Base-by-base conservation (phyloP, 2,888 invertebrate genomes). In the Amiota mariae region DNA sequence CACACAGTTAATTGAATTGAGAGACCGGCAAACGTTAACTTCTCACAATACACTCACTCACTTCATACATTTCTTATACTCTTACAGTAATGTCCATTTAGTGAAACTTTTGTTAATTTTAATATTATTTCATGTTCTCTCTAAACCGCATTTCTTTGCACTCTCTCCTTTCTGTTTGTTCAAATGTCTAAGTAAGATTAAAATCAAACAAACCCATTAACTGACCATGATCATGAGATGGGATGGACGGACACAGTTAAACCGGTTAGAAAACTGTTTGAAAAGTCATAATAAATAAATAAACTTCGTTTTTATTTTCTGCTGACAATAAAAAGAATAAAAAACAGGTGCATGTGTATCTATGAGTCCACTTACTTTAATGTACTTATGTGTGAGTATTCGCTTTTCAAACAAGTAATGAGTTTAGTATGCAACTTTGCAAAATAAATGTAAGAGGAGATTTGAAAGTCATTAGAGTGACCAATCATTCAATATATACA, bases 201-300 rank as follows among this genome's bases (percentile, higher is more conserved):
- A 36, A 36, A 36, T 36, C 36, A 6, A 36, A 36, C 36, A 36
- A 36, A 6, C 6, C 36, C 36, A 59, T 49, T 18, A 71, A 6
- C 74, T 82, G 82, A 71, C 84, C 75, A 77, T 81, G 83, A 84
- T 83, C 85, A 75, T 77, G 74, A 71, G 47, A 47, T 8, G 36
- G 36, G 18, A 59, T 70, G 54, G 70, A 36, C 72, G 63, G 67
- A 59, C 11, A 15, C 57, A 56, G 71, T 49, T 59, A 76, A 82
- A 82, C 82, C 85, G 84, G 82, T 82, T 82, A 85, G 85, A 82
- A 82, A 82, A 82, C 81, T 36, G 77, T 67, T 77, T 59, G 71
- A 72, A 64, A 77, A 75, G 67, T 54, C 61, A 73, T 56, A 73
- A 72, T 70, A 82, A 78, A 75, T 71, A 76, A 74, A 79, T 83